Conservation (phyloP, 2,888 invertebrate genomes). For the Cyclophora albipunctata region DNA sequence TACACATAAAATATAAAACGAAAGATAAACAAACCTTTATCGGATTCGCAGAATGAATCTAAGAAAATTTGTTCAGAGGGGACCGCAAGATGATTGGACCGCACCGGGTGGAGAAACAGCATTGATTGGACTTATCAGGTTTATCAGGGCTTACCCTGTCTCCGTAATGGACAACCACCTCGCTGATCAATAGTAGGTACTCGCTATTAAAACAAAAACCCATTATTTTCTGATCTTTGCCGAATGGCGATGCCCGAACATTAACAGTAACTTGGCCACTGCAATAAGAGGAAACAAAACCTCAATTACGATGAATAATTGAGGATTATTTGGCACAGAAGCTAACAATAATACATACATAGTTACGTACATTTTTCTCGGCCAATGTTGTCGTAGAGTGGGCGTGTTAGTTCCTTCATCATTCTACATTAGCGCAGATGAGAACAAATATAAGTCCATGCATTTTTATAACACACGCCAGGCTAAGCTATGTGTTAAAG, state of each 20-base stretch:
- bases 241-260: no score
- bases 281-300: no score
- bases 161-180: slow-evolving; percentile 5
- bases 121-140: slow-evolving; percentile 12
- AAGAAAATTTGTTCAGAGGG: slow-evolving; percentile 15
- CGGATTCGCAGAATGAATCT: slow-evolving; percentile 21
- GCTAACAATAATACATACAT: no score
- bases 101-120: slow-evolving; percentile 6
- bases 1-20: slow-evolving; percentile 9
- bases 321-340: no score
- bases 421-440: background rate
- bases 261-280: no score
- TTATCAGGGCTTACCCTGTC: slow-evolving; percentile 8
- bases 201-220: no score
- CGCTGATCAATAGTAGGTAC: background rate
- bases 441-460: background rate
- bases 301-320: no score
- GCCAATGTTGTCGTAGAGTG: no score
- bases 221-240: no score
- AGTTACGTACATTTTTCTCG: no score
- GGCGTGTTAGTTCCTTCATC: background rate
- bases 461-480: no score
- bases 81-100: slow-evolving; percentile 17
- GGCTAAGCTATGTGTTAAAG: no score
- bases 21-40: slow-evolving; percentile 28